Percentiles rank a stretch among this genome's conserved stretches.
Conservation (phyloP, 2,888 invertebrate genomes). For the Xestia sexstrigata region DNA sequence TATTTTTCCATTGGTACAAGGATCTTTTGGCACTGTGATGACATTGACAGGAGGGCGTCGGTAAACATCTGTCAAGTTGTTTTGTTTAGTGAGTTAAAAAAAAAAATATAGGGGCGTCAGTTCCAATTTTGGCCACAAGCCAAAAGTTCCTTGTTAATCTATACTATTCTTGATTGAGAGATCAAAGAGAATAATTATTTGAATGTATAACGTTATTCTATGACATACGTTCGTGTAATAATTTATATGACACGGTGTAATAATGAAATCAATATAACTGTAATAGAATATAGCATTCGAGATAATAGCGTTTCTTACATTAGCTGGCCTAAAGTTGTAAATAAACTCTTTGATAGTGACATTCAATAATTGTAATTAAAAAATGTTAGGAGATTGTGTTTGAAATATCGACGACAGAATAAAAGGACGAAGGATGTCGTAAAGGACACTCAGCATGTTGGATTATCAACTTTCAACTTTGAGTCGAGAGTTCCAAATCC, state of each 20-base stretch:
- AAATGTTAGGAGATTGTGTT: conserved; percentile 36
- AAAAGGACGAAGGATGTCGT: not conserved
- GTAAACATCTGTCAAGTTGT: not conserved
- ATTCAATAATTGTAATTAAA: conserved; percentile 57
- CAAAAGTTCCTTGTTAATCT: not conserved
- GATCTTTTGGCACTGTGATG: not conserved
- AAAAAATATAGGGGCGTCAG: not conserved
- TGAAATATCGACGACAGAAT: not conserved
- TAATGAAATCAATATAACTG: conserved; percentile 51
- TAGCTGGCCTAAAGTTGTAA: conserved; percentile 71
- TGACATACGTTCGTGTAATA: conserved; percentile 46
- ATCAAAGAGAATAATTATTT: not conserved
- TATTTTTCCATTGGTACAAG: not conserved
- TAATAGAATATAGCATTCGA: conserved; percentile 63
- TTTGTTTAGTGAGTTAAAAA: not conserved
- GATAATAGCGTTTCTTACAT: conserved; percentile 78
- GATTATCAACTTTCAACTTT: not conserved
- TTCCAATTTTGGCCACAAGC: not conserved
- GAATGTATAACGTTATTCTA: conserved; percentile 4
- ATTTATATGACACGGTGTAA: conserved; percentile 45
- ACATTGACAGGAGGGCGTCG: not conserved
- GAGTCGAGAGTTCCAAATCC: not conserved
- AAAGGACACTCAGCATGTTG: not conserved
- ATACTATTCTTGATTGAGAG: not conserved
- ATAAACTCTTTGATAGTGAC: conserved; percentile 68